Base-by-base conservation (phyloP, 2,888 invertebrate genomes). In the Catocala sponsa region DNA sequence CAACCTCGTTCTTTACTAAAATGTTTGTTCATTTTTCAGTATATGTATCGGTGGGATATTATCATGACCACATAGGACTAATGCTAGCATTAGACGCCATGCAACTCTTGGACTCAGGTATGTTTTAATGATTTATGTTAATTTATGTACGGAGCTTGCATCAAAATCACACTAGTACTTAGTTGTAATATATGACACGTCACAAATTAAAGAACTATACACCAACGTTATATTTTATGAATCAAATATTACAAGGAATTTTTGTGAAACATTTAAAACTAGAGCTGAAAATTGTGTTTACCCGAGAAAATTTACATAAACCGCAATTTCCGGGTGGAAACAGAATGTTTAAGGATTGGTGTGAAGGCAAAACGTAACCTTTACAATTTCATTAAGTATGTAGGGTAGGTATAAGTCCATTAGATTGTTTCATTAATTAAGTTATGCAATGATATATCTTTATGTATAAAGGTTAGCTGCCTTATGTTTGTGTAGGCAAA, bases 11-110 rank as follows among this genome's bases (percentile, higher is more conserved):
- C 4, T 2, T 6, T n/a, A 11, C 12, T 38, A 5, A 13, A 33
- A 13, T 4, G 25, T 15, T 15, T 43, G 65, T 55, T 25, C 70
- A 66, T 72, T 70, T 87, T 82, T n/a, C 96, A 99, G 99, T 99
- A 90, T 99, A 98, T 91, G 97, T 99, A 43, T 96, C 98, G 74
- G 95, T 99, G 74, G 98, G 98, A 0, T 97, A 98, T 86, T 97
- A 98, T 82, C 98, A 98, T 84, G 98, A 99, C 82, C 98, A 98
- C 87, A 96, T 98, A 71, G 98, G 98, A 4, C 94, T 99, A n/a
- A 96, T 99, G 96, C 95, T 98, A 61, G 98, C 98, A 46, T 95
- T 99, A 90, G 96, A 98, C 74, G 96, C 97, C 70, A 95, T 96
- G 89, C 97, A 98, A 65, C 95, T 99, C 0, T 95, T 99, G 65